phyloP scores from a whole-genome alignment of 2,113 vertebrate species.

The Gallinago jamesoni region DNA sequence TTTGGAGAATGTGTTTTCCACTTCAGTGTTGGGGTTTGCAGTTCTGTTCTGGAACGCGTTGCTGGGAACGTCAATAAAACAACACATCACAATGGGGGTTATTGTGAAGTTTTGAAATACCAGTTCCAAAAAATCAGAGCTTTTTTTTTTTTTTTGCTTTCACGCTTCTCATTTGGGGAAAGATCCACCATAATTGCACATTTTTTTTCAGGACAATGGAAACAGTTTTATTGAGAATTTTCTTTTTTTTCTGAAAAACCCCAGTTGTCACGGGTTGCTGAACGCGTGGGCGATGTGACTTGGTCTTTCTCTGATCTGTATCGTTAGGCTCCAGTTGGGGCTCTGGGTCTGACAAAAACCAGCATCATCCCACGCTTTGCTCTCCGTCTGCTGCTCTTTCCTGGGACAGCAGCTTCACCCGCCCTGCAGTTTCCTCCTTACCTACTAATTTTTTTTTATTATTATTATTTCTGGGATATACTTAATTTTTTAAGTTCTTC shows the following conservation, averaged over 20 bases:
- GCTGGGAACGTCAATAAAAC: neutral
- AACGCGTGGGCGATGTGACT: fast-evolving
- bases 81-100: neutral
- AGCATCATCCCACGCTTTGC: fast-evolving
- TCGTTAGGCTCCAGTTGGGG: neutral
- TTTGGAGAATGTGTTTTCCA: neutral
- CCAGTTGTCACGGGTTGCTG: neutral
- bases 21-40: neutral
- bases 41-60: neutral
- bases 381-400: neutral
- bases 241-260: neutral
- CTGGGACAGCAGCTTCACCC: neutral
- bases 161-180: neutral
- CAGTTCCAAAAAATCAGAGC: neutral
- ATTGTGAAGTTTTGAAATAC: neutral
- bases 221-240: neutral
- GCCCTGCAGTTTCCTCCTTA: neutral
- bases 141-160: neutral
- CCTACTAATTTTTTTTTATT: neutral
- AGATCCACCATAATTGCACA: neutral
- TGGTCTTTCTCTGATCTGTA: neutral
- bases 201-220: neutral
- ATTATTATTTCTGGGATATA: neutral
- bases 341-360: neutral
- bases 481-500: neutral